These are phyloP conservation scores for Equus quagga DNA, from an alignment of 2,113 vertebrate genomes.

Conservation along the genomic window DNA sequence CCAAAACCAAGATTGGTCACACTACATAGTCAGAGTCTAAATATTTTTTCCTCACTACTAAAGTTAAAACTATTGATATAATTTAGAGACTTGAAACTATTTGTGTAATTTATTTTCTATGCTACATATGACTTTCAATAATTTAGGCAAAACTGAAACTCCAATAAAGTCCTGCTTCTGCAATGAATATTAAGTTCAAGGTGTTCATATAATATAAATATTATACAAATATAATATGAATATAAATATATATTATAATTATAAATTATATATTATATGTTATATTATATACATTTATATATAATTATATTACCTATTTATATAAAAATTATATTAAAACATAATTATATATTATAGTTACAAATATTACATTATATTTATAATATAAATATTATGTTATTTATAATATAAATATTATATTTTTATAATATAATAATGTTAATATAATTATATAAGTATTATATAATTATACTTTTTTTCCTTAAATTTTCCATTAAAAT, in stretches of 20 bases:
- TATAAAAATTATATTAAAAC: too few species aligned
- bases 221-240: background rate
- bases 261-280: too few species aligned
- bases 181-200: background rate
- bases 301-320: too few species aligned
- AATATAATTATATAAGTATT: background rate
- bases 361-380: background rate
- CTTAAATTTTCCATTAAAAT: background rate
- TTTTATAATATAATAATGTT: background rate
- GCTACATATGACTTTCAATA: background rate
- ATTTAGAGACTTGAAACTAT: background rate
- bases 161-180: background rate
- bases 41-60: background rate
- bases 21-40: background rate
- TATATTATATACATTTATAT: too few species aligned
- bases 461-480: background rate
- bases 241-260: background rate
- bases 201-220: background rate
- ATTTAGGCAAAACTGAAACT: background rate
- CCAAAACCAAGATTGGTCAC: background rate
- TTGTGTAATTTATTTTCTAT: conserved; percentile 2
- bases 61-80: background rate
- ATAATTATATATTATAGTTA: too few species aligned
- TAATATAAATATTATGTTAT: background rate
- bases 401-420: background rate